These are phyloP conservation scores for Bos indicus DNA, from an alignment of 2,113 vertebrate species.

Conservation along the genomic window DNA sequence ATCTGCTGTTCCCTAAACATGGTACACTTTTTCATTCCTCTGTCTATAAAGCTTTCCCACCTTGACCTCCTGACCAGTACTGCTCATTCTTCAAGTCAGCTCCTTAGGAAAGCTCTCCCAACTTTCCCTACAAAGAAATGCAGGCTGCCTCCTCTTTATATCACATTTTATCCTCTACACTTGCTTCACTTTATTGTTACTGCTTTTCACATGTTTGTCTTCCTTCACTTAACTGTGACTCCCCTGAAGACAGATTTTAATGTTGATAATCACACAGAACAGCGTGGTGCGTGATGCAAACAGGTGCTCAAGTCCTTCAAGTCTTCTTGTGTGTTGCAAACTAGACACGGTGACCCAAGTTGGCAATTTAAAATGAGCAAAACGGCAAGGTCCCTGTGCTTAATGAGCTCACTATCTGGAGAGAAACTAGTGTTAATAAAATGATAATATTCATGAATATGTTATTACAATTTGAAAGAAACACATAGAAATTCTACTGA, in stretches of 20 bases:
- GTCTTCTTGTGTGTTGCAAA: neutral
- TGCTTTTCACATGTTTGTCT: neutral
- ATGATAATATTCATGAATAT: neutral
- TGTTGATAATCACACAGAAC: neutral
- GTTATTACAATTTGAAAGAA: neutral
- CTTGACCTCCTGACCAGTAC: neutral
- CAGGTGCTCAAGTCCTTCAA: neutral
- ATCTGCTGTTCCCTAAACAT: neutral
- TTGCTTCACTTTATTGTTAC: neutral
- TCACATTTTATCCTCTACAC: neutral
- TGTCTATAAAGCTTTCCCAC: neutral
- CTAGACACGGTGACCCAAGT: neutral
- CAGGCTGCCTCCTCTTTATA: neutral
- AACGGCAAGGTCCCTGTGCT: neutral
- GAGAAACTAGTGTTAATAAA: neutral
- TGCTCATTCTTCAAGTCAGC: neutral
- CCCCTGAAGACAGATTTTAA: slow-evolving; percentile 6
- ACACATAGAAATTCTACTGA: neutral
- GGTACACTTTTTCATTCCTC: neutral
- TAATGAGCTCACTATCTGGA: neutral
- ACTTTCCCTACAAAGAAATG: neutral
- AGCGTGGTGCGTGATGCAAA: neutral
- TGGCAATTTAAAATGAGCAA: neutral
- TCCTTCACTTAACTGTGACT: neutral
- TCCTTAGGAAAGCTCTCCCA: neutral